Conservation (phyloP, 2,888 invertebrate species). For the Onthophagus sagittarius region DNA sequence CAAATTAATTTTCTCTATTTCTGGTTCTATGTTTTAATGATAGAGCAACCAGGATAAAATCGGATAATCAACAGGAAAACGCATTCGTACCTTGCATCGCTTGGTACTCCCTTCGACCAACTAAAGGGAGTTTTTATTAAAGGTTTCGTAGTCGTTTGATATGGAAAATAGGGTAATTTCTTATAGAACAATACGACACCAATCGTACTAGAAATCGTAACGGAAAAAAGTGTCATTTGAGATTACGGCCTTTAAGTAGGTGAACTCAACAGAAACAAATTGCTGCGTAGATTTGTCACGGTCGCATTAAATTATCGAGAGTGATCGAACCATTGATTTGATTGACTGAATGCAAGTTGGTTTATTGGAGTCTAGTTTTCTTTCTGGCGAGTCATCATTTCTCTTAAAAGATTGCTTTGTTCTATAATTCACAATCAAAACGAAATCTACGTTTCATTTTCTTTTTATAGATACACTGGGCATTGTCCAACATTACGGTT, state of each 20-base stretch:
- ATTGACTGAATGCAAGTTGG: background rate
- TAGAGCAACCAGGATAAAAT: background rate
- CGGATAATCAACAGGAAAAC: background rate
- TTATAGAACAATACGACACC: background rate
- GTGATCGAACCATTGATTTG: background rate
- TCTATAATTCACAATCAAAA: background rate
- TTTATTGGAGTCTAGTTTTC: background rate
- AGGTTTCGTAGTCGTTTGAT: background rate
- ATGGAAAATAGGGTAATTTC: background rate
- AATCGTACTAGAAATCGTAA: background rate
- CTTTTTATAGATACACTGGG: conserved; percentile 61
- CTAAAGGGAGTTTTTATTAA: background rate
- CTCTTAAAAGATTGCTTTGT: background rate
- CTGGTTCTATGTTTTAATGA: background rate
- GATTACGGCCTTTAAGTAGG: background rate
- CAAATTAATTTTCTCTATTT: too few relatives aligned
- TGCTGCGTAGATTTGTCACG: background rate
- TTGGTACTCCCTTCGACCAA: background rate
- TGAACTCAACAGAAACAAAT: background rate
- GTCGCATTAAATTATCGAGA: background rate
- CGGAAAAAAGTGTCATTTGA: background rate
- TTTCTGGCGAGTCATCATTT: background rate
- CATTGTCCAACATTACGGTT: conserved; percentile 70
- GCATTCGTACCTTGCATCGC: background rate
- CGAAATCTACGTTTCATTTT: background rate